phyloP scores from a whole-genome alignment of 2,888 invertebrate genomes.

The Agriotes lineatus region DNA sequence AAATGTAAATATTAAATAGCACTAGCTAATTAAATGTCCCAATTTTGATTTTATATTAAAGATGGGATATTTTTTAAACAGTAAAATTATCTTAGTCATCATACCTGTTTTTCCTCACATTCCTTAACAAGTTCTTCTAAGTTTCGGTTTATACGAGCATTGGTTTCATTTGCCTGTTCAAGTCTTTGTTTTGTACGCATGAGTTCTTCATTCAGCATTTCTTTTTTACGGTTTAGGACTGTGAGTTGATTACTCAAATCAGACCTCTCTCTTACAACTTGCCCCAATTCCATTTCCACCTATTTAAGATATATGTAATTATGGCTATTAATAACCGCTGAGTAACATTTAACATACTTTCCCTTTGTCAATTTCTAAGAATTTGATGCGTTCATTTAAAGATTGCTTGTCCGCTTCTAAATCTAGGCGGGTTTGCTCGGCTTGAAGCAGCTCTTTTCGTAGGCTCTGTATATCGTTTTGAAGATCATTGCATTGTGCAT shows the following conservation, averaged over 20 bases:
- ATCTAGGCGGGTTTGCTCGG: slow-evolving; percentile 90
- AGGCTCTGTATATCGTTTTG: slow-evolving; percentile 85
- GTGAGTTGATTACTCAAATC: slow-evolving; percentile 87
- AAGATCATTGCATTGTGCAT: slow-evolving; percentile 82
- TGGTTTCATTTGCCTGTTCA: slow-evolving; percentile 86
- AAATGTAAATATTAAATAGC: too few species aligned
- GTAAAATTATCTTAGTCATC: slow-evolving; percentile 59
- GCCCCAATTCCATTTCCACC: slow-evolving; percentile 77
- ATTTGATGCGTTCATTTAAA: slow-evolving; percentile 84
- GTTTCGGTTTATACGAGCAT: slow-evolving; percentile 83
- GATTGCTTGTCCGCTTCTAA: slow-evolving; percentile 88
- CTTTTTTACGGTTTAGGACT: slow-evolving; percentile 82
- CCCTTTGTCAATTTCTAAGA: slow-evolving; percentile 85
- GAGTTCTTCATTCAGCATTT: slow-evolving; percentile 86
- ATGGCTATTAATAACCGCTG: too few species aligned
- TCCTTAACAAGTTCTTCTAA: slow-evolving; percentile 89
- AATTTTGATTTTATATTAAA: background rate
- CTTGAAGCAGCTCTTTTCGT: slow-evolving; percentile 86
- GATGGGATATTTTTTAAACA: background rate
- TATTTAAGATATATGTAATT: too few species aligned
- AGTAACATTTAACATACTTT: slow-evolving; percentile 69
- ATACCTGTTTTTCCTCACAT: slow-evolving; percentile 85
- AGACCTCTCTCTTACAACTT: slow-evolving; percentile 80
- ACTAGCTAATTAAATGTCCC: too few species aligned
- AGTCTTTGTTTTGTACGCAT: slow-evolving; percentile 82